These are phyloP conservation scores for Atethmia centrago DNA, from an alignment of 2,888 invertebrate genomes.

Conservation along the genomic window DNA sequence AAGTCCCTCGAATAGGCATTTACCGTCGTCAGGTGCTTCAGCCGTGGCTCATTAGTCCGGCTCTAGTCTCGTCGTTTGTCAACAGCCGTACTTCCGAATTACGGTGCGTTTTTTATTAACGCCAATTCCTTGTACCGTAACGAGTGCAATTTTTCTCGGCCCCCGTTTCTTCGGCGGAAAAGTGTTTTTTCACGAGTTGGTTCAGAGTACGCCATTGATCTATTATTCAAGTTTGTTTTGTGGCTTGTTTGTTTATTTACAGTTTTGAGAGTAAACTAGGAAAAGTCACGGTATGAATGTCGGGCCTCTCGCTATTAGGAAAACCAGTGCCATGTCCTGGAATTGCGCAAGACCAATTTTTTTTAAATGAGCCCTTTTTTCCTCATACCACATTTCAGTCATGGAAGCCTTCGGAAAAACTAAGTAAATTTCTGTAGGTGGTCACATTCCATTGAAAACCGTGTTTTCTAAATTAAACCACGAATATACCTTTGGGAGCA, in stretches of 20 bases:
- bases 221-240: constrained; percentile 68
- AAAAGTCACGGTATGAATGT: background rate
- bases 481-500: background rate
- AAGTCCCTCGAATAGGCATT: constrained; percentile 73
- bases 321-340: background rate
- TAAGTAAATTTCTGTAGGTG: background rate
- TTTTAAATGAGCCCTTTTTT: no score
- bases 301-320: no score
- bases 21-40: constrained; percentile 82
- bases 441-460: background rate
- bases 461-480: background rate
- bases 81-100: constrained; percentile 81
- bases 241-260: constrained; percentile 48
- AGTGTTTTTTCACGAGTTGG: constrained; percentile 70
- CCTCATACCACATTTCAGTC: background rate
- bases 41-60: constrained; percentile 82
- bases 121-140: constrained; percentile 85
- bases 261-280: constrained; percentile 1
- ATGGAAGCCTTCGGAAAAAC: background rate
- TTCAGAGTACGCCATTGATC: constrained; percentile 68
- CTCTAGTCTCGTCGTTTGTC: constrained; percentile 85
- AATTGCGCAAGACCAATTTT: background rate
- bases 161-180: constrained; percentile 62
- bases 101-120: constrained; percentile 84
- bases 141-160: constrained; percentile 83